These are phyloP conservation scores for Vidua chalybeata DNA, from an alignment of 2,113 vertebrate species.

Conservation along the genomic window DNA sequence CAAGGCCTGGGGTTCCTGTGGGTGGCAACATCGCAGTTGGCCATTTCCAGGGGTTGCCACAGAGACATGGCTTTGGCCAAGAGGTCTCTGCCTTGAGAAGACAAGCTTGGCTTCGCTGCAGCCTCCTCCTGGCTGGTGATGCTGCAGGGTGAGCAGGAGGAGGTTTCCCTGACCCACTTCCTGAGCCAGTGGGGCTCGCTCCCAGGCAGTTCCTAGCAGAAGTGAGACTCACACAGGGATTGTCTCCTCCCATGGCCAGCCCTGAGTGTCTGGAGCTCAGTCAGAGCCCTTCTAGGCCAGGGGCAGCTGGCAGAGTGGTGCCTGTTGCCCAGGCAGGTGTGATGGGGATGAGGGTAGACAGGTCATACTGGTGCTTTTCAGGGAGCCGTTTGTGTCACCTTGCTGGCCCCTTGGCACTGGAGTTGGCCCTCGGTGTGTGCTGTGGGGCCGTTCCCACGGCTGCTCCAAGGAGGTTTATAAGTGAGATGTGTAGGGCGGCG, in stretches of 20 bases:
- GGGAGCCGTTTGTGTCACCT: conserved; percentile 13
- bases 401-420: not conserved
- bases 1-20: not conserved
- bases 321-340: not conserved
- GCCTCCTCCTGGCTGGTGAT: not conserved
- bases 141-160: not conserved
- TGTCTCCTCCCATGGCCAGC: not conserved
- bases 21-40: not conserved
- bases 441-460: not conserved
- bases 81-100: not conserved
- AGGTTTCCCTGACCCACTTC: not conserved
- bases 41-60: not conserved
- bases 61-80: not conserved
- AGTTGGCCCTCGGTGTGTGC: not conserved
- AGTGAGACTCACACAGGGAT: not conserved
- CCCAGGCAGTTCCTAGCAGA: not conserved
- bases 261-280: conserved; percentile 6
- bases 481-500: conserved; percentile 64
- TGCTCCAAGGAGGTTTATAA: conserved; percentile 48
- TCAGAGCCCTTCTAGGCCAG: not conserved
- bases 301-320: not conserved
- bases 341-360: not conserved
- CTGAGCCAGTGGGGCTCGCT: not conserved
- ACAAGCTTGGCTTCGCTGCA: not conserved
- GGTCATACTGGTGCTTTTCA: not conserved